These are phyloP conservation scores for Limonius californicus DNA, from an alignment of 1,140 invertebrate genomes.

Conservation along the genomic window DNA sequence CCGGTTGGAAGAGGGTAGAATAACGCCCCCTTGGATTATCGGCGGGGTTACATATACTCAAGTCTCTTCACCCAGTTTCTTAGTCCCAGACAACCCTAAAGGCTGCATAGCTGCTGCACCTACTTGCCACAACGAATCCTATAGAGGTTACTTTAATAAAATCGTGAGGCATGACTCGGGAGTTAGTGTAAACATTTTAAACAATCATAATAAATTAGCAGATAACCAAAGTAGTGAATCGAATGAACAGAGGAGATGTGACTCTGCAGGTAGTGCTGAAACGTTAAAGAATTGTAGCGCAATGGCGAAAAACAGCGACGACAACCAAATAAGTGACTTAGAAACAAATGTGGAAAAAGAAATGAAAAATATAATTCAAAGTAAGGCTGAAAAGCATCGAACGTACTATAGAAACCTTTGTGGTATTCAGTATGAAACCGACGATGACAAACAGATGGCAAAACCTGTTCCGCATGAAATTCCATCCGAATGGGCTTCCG, in stretches of 20 bases:
- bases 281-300: constrained; percentile 9
- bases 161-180: too few species aligned
- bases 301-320: constrained; percentile 2
- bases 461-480: neutral
- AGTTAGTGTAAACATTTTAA: neutral
- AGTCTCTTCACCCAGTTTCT: constrained; percentile 12
- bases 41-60: constrained; percentile 6
- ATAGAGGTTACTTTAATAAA: constrained; percentile 7
- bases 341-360: neutral
- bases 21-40: constrained; percentile 29
- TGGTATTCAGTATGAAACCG: constrained; percentile 15
- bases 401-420: constrained; percentile 30
- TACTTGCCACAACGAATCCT: constrained; percentile 9
- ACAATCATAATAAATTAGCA: neutral
- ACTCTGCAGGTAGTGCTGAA: neutral
- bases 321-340: neutral
- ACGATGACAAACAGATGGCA: neutral
- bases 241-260: neutral
- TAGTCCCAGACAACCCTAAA: neutral
- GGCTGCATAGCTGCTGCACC: neutral
- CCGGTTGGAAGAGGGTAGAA: constrained; percentile 21
- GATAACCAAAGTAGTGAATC: neutral
- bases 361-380: constrained; percentile 27
- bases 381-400: constrained; percentile 32
- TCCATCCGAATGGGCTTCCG: neutral